Base-by-base conservation (phyloP, 2,113 vertebrate genomes). In the Psophia crepitans region DNA sequence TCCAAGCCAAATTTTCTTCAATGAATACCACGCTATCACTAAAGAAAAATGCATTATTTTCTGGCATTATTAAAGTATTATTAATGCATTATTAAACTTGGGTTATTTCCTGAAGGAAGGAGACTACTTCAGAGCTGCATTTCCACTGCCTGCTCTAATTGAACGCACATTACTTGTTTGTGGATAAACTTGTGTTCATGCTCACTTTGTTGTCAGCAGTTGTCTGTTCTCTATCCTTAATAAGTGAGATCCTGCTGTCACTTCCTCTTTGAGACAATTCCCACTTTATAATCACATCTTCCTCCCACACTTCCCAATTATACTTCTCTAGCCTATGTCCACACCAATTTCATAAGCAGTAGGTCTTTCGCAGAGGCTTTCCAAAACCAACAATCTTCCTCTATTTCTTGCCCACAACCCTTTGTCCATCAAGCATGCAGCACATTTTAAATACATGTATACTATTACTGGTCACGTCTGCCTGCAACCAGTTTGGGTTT, bases 401-500 rank as follows among this genome's bases (percentile, higher is more conserved):
- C 90, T 86, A 8, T 64, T 90, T 78, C 93, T 90, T 92, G 75
- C 89, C 94, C 90, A 37, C 85, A 94, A 37, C 61, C 78, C 78
- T 89, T 48, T 90, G 79, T 70, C 80, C 91, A 80, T 73, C 81
- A 90, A 85, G 60, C 85, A 87, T 6, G 65, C 64, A 90, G 94
- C 88, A 49, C 46, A 76, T 87, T 95, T 95, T 83, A 82, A 94
- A 84, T 56, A 51, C 20, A 66, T 9, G 68, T 83, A 92, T 84
- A 57, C 68, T 79, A 74, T 96, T 96, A 90, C 79, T 95, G 86
- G 83, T 96, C 92, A 97, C n/a, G 11, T 96, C 95, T 93, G 89
- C 74, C 84, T 87, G 96, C 93, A 88, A 96, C 93, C 94, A 48
- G 79, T 94, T 94, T 77, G 92, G 94, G 74, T 49, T 95, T 65